Base-by-base conservation (phyloP, 2,888 invertebrate genomes). In the Synergus laeviventris region DNA sequence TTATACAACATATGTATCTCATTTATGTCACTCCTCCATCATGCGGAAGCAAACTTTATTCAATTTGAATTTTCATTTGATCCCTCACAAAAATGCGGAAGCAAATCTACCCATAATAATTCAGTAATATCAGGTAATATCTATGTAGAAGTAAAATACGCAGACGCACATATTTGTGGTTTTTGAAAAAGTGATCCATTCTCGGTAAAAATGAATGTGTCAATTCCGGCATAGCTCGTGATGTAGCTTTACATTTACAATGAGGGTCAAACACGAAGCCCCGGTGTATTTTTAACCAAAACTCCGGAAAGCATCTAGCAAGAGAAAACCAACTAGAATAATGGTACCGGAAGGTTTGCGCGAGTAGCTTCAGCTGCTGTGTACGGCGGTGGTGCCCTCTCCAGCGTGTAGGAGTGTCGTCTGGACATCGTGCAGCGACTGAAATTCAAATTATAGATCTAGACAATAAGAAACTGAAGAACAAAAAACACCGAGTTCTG, bases 201-300 rank as follows among this genome's bases (percentile, higher is more conserved):
- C 5, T 59, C 24, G 56, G 45, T 5, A 18, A 18, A 14, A 59
- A 12, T 12, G 1, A 59, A 59, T 21, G 59, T 59, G 24, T 21
- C 56, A 56, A 24, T 56, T 21, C 4, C 56, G 18, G 12, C 12
- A 56, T 21, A 21, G 49, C 49, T 49, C 9, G 9, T 49, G 49
- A 49, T n/a, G n/a, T 49, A 18, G 21, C 21, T 56, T 56, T 56
- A 2, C 56, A 56, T 56, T 56, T 56, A 21, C 56, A 56, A 12
- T 14, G 21, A 59, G 59, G 21, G 14, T 21, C 59, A 9, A 24
- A 54, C n/a, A 24, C n/a, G 24, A 70, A 24, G n/a, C 31, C 24
- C n/a, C 49, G 31, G 45, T 70, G 49, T 70, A 70, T 70, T 70
- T 70, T 49, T 70, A 70, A 70, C 70, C 18, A 49, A 70, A 70